Conservation (phyloP, 2,797 vertebrate species). For the Varecia variegata region DNA sequence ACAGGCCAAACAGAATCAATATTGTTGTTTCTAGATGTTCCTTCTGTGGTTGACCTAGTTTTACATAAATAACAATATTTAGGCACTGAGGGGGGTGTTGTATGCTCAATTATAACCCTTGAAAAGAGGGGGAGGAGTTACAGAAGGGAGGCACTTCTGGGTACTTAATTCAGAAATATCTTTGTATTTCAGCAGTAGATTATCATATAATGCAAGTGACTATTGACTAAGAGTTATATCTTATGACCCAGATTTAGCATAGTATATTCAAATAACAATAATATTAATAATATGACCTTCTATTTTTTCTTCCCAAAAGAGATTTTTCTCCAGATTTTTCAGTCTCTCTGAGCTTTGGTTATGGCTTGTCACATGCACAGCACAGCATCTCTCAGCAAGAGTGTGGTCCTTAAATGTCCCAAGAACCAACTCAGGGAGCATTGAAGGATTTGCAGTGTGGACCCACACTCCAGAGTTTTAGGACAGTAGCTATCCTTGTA, state of each 20-base stretch:
- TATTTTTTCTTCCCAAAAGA: background rate
- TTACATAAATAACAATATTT: background rate
- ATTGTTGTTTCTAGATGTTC: background rate
- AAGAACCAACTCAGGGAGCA: background rate
- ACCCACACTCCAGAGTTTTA: background rate
- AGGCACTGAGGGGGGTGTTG: background rate
- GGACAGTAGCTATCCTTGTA: background rate
- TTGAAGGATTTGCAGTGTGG: background rate
- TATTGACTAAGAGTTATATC: background rate
- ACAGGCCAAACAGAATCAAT: background rate
- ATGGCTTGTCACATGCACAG: background rate
- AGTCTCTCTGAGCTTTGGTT: background rate
- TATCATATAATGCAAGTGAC: background rate
- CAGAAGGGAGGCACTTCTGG: background rate
- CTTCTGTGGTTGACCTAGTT: background rate
- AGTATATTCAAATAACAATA: constrained; percentile 12
- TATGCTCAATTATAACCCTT: background rate
- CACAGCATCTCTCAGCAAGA: background rate
- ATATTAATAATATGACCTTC: background rate
- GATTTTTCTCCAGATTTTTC: background rate
- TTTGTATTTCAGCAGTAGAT: constrained; percentile 1
- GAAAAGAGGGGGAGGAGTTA: background rate
- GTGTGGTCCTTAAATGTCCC: background rate
- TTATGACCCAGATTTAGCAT: constrained; percentile 5
- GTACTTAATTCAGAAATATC: constrained; percentile 21